Conservation (phyloP, 2,797 vertebrate genomes). For the Sebastes aleutianus region DNA sequence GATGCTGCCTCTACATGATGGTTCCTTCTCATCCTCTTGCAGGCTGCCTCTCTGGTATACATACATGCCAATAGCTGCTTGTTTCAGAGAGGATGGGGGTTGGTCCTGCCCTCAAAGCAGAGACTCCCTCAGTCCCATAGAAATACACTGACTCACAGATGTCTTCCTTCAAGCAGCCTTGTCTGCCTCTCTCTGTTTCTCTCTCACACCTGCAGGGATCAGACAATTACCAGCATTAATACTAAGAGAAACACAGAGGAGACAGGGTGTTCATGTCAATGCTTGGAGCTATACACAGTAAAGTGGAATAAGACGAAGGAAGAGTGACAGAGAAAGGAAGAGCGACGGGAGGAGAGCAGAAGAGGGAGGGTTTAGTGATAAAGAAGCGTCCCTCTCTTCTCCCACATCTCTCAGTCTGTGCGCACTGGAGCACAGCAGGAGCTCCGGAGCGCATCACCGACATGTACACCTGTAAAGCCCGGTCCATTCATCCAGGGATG, state of each 20-base stretch:
- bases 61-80: conserved; percentile 25
- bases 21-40: not conserved
- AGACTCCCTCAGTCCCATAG: conserved; percentile 43
- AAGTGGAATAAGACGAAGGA: conserved; percentile 28
- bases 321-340: conserved; percentile 23
- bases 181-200: not conserved
- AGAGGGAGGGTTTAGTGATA: conserved; percentile 36
- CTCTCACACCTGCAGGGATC: conserved; percentile 9
- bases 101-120: conserved; percentile 43
- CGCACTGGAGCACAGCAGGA: conserved; percentile 36
- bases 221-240: conserved; percentile 15
- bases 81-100: conserved; percentile 36
- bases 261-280: not conserved
- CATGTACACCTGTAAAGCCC: conserved; percentile 35
- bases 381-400: conserved; percentile 56
- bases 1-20: not conserved
- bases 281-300: not conserved
- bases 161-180: conserved; percentile 26
- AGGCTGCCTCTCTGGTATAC: conserved; percentile 19
- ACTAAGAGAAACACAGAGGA: conserved; percentile 2
- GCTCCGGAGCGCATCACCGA: conserved; percentile 10
- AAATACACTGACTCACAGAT: conserved; percentile 49
- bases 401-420: conserved; percentile 46
- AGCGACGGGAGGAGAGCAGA: conserved; percentile 32
- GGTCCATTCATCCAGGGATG: conserved; percentile 21